A percentile compares a stretch with the other conserved stretches of the same genome.
phyloP scores from a whole-genome alignment of 92 coral and sea anemone species.

The Phenganax stokvisi region DNA sequence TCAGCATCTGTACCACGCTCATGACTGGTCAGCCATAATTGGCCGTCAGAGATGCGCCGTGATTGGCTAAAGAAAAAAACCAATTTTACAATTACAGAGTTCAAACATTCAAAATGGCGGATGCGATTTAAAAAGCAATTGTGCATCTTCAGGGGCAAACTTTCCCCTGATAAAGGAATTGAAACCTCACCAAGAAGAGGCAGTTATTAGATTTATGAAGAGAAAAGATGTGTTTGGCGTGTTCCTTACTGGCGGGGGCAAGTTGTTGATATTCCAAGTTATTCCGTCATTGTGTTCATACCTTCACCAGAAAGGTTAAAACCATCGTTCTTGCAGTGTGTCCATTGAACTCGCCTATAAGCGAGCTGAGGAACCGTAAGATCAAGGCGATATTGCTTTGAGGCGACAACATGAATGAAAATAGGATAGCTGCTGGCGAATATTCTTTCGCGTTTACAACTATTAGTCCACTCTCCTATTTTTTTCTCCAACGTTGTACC shows the following conservation, averaged over 20 bases:
- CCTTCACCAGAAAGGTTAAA: slow-evolving; percentile 45
- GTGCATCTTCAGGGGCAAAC: too few species aligned
- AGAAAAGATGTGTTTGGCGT: slow-evolving; percentile 49
- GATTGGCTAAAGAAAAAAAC: slow-evolving; percentile 4
- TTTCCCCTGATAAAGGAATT: too few species aligned
- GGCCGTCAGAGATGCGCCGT: not conserved
- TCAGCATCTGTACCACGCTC: not conserved
- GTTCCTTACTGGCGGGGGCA: slow-evolving; percentile 49
- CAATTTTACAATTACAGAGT: not conserved
- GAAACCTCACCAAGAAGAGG: too few species aligned
- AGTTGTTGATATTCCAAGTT: slow-evolving; percentile 51
- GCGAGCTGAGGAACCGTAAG: slow-evolving; percentile 37
- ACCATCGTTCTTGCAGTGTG: slow-evolving; percentile 54
- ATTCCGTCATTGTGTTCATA: slow-evolving; percentile 45
- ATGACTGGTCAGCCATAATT: slow-evolving; percentile 9
- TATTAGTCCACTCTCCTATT: too few species aligned
- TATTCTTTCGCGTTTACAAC: too few species aligned
- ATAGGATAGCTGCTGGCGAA: too few species aligned
- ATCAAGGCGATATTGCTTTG: slow-evolving; percentile 27
- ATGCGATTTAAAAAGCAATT: too few species aligned
- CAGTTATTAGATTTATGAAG: slow-evolving; percentile 23
- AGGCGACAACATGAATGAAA: slow-evolving; percentile 27
- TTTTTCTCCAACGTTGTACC: too few species aligned
- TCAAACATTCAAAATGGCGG: too few species aligned
- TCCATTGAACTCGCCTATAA: slow-evolving; percentile 53